phyloP scores from a whole-genome alignment of 2,888 invertebrate genomes.

The Dascillus cervinus region DNA sequence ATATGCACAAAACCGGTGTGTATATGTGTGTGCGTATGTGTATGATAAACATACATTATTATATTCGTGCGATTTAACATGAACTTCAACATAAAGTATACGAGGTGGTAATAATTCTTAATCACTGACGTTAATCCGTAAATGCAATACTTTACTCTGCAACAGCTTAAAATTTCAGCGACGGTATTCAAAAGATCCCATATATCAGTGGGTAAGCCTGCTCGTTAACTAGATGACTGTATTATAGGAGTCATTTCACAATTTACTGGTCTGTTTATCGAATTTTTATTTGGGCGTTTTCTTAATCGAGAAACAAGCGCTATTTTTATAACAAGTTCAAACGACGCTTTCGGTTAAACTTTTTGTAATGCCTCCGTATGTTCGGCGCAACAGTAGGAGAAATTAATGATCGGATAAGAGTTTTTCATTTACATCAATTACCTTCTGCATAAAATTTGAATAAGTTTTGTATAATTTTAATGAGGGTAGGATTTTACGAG shows the following conservation, averaged over 20 bases:
- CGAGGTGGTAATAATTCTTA: slow-evolving; percentile 29
- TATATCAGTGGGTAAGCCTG: slow-evolving; percentile 29
- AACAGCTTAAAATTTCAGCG: slow-evolving; percentile 34
- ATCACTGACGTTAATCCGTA: slow-evolving; percentile 31
- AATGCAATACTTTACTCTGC: slow-evolving; percentile 29
- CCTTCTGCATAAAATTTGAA: no score
- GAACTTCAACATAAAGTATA: slow-evolving; percentile 35
- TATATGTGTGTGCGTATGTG: no score
- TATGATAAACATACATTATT: slow-evolving; percentile 31
- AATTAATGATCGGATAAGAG: no score
- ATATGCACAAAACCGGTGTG: slow-evolving; percentile 8
- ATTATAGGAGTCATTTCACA: slow-evolving; percentile 20
- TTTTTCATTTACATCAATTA: no score
- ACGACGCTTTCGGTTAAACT: no score
- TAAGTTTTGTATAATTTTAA: no score
- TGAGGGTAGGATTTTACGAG: no score
- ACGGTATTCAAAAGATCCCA: slow-evolving; percentile 26
- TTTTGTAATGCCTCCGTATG: no score
- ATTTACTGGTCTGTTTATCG: slow-evolving; percentile 10
- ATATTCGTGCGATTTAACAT: slow-evolving; percentile 33
- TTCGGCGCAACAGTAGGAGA: no score
- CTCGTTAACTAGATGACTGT: slow-evolving; percentile 31
- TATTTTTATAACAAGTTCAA: no score
- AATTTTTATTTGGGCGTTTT: slow-evolving; percentile 7
- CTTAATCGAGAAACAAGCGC: no score